Evolutionary conservation across 2,797 vertebrate species (phyloP).

Genomic region (Menidia menidia): DNA sequence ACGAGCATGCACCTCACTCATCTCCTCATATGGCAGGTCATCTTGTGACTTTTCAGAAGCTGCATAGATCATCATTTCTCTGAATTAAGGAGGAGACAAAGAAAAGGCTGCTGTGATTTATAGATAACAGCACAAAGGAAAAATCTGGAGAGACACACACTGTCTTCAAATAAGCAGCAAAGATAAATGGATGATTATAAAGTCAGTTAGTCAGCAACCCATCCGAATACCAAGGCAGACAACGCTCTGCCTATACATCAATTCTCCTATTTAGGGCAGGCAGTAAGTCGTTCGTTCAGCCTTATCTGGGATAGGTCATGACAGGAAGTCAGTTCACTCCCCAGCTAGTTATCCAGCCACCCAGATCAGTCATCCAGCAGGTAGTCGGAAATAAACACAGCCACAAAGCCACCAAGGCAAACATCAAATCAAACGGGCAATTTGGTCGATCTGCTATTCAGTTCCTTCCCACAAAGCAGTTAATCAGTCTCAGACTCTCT

Average conservation of each 20-base stretch:
- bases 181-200: slow-evolving; percentile 79
- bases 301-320: slow-evolving; percentile 69
- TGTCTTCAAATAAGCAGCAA: slow-evolving; percentile 67
- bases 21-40: slow-evolving; percentile 88
- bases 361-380: slow-evolving; percentile 51
- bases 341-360: slow-evolving; percentile 52
- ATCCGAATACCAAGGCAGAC: slow-evolving; percentile 36
- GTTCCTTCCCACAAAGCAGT: slow-evolving; percentile 39
- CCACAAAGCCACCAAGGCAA: slow-evolving; percentile 38
- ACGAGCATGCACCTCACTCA: slow-evolving; percentile 87
- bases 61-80: slow-evolving; percentile 94
- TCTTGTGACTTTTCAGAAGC: slow-evolving; percentile 88
- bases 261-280: slow-evolving; percentile 72
- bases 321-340: slow-evolving; percentile 64
- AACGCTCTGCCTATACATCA: slow-evolving; percentile 66
- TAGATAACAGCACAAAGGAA: slow-evolving; percentile 67
- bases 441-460: slow-evolving; percentile 60
- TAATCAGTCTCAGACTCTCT: slow-evolving; percentile 46
- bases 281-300: slow-evolving; percentile 69
- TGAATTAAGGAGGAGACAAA: slow-evolving; percentile 70
- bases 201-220: slow-evolving; percentile 80
- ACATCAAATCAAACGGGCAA: slow-evolving; percentile 52
- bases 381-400: slow-evolving; percentile 52
- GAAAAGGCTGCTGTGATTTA: slow-evolving; percentile 68
- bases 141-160: slow-evolving; percentile 59